phyloP scores from a whole-genome alignment of 2,113 vertebrate species.

The Boleophthalmus pectinirostris region DNA sequence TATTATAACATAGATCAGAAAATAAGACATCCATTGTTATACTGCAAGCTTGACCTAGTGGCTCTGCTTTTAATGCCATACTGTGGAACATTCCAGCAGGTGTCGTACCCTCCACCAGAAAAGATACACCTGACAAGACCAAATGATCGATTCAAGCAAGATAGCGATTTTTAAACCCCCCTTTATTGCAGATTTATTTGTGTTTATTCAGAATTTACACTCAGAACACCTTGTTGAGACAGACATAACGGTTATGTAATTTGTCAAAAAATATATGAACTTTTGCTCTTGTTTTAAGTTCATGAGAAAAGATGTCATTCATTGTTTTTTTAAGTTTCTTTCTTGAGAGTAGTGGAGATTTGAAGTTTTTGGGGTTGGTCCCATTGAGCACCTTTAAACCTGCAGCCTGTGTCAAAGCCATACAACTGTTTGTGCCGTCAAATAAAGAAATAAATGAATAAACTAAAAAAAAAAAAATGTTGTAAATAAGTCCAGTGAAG shows the following conservation, averaged over 20 bases:
- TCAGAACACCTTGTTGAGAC: background rate
- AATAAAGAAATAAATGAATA: background rate
- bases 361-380: background rate
- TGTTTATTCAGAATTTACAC: too few species aligned
- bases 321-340: background rate
- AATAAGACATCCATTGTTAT: too few species aligned
- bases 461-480: background rate
- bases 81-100: too few species aligned
- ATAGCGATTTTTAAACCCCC: background rate
- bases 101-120: too few species aligned
- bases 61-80: too few species aligned
- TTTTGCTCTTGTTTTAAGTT: background rate
- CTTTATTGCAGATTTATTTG: background rate
- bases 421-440: conserved; percentile 19
- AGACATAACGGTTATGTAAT: background rate
- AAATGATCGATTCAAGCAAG: too few species aligned
- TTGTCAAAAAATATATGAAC: background rate
- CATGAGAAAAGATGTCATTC: background rate
- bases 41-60: too few species aligned
- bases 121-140: too few species aligned
- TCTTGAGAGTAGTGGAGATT: background rate
- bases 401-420: conserved; percentile 40
- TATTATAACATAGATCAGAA: too few species aligned
- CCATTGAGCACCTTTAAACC: conserved; percentile 42
- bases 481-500: conserved; percentile 14